These are phyloP conservation scores for Rhagoletis zephyria DNA, from an alignment of 1,140 invertebrate species.

Conservation along the genomic window DNA sequence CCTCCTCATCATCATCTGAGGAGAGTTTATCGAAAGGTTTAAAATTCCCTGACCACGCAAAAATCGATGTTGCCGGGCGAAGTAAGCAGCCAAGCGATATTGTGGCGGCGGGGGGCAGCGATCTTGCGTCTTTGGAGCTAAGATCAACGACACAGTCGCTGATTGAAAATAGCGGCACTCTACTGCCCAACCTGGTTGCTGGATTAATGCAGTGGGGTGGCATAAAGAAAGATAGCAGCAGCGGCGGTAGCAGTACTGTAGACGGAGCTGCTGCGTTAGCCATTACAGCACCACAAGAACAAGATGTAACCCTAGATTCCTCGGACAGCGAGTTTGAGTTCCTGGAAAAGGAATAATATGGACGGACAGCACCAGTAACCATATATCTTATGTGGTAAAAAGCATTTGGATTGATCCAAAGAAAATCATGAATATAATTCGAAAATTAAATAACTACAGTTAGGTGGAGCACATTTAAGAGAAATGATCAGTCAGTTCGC, in stretches of 20 bases:
- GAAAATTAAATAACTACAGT: neutral
- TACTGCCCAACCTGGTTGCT: slow-evolving; percentile 64
- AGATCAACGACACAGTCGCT: slow-evolving; percentile 63
- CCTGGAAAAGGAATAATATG: slow-evolving; percentile 64
- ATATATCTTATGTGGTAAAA: neutral
- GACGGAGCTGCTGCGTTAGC: slow-evolving; percentile 53
- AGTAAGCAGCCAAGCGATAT: neutral
- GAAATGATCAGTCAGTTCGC: too few relatives aligned
- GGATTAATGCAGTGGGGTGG: slow-evolving; percentile 66
- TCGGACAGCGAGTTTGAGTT: slow-evolving; percentile 73
- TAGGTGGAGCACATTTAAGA: slow-evolving; percentile 1
- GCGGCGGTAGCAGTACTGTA: neutral
- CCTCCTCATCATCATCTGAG: slow-evolving; percentile 70
- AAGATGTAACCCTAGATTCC: slow-evolving; percentile 60
- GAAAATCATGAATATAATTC: neutral
- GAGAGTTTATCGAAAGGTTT: slow-evolving; percentile 71
- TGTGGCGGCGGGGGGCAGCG: slow-evolving; percentile 35
- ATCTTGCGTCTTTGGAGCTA: slow-evolving; percentile 62
- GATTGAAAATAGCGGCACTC: slow-evolving; percentile 59
- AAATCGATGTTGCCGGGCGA: slow-evolving; percentile 58
- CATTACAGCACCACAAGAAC: slow-evolving; percentile 58
- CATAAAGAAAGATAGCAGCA: neutral
- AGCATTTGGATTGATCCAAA: neutral
- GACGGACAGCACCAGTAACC: neutral
- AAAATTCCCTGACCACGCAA: slow-evolving; percentile 67